phyloP scores from a whole-genome alignment of 2,113 vertebrate genomes.

The Megalops atlanticus region DNA sequence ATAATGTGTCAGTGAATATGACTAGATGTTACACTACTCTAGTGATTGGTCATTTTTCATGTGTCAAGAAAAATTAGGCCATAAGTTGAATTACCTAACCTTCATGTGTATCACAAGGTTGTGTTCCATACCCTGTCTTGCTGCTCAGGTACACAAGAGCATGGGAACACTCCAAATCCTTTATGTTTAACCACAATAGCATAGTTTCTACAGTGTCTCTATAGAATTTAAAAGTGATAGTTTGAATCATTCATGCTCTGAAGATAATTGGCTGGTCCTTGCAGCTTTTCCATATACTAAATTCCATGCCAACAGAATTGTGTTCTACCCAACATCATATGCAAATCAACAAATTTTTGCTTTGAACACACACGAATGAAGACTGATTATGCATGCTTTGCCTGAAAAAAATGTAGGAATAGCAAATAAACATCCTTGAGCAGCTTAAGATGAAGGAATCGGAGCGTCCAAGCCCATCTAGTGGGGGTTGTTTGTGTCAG shows the following conservation, averaged over 20 bases:
- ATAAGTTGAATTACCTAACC: too few relatives aligned
- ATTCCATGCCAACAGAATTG: neutral
- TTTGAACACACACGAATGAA: conserved; percentile 5
- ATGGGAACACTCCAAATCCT: neutral
- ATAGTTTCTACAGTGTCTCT: too few relatives aligned
- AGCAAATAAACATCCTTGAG: neutral
- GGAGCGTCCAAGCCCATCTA: neutral
- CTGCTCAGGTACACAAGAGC: neutral
- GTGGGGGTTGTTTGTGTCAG: neutral
- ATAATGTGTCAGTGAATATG: too few relatives aligned
- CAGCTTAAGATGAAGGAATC: neutral
- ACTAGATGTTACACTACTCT: too few relatives aligned
- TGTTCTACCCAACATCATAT: neutral
- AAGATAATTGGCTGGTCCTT: neutral
- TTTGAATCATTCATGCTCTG: neutral
- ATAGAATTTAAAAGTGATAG: neutral
- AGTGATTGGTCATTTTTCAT: too few relatives aligned
- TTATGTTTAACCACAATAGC: neutral
- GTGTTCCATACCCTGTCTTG: neutral
- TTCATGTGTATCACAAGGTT: too few relatives aligned
- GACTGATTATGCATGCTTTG: neutral
- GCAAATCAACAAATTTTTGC: neutral
- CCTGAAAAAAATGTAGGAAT: neutral
- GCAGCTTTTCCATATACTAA: neutral
- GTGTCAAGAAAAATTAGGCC: too few relatives aligned